Evolutionary conservation across 1,140 invertebrate species (phyloP).

Genomic region (Aphaenogaster floridana): DNA sequence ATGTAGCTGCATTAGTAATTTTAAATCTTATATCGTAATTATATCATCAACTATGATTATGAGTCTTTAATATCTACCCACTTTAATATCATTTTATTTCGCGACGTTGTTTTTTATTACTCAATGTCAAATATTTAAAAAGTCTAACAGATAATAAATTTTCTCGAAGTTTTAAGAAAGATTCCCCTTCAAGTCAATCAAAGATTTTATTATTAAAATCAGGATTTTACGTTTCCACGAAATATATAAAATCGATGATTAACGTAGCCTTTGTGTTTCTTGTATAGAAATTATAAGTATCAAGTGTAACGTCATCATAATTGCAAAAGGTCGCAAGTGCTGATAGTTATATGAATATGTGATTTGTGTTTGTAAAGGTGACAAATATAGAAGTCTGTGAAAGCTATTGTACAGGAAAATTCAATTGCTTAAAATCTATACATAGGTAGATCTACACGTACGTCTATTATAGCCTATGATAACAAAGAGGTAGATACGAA

Average conservation of each 20-base stretch:
- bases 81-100: not conserved
- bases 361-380: not conserved
- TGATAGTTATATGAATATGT: not conserved
- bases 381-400: not conserved
- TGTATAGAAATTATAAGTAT: not conserved
- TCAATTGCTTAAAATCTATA: slow-evolving; percentile 14
- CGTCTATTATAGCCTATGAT: not conserved
- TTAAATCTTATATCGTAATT: not conserved
- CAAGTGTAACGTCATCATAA: not conserved
- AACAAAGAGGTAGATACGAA: not conserved
- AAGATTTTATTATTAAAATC: not conserved
- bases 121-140: not conserved
- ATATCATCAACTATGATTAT: not conserved
- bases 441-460: not conserved
- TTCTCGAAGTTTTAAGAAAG: not conserved
- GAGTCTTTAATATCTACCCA: not conserved
- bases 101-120: not conserved
- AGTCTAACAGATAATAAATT: not conserved
- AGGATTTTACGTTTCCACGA: not conserved
- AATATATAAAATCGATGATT: not conserved
- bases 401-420: slow-evolving; percentile 26
- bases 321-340: not conserved
- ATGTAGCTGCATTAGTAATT: not conserved
- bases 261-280: not conserved
- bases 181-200: not conserved